Base-by-base conservation (phyloP, 2,797 vertebrate genomes). In the Esox masquinongy region DNA sequence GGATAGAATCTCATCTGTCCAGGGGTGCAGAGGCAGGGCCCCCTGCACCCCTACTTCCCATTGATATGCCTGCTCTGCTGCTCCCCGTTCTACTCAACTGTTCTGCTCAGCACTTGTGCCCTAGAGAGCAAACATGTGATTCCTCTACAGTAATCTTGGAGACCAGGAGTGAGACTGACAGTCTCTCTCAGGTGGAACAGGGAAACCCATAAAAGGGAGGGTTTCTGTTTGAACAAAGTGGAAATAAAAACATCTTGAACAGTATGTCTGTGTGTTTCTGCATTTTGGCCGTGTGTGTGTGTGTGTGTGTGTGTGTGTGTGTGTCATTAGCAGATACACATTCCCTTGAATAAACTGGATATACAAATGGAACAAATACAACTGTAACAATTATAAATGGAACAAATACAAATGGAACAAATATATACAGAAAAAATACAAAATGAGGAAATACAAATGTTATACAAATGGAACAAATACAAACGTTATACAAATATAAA, bases 201-300 rank as follows among this genome's bases (percentile, higher is more conserved):
- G 39, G 2, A 31, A 53, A 71, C 6, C 17, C 17, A 4, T 43
- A 70, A 22, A n/a, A 12, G 29, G 31, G 5, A 1, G 66, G 66
- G 1, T 17, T 39, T 34, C 66, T 19, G 66, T 36, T 64, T 26
- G 43, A 47, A 47, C 43, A 14, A 47, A 47, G 43, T 47, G 12
- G 43, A 11, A 47, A 47, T 47, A 12, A 14, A 47, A 47, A 47
- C 12, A 14, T 11, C 43, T 47, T 47, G n/a, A 64, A 64, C 12
- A 64, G 4, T 59, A 17, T 53, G 14, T 74, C 39, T 74, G 61
- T 66, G 72, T 66, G 72, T 74, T 36, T 68, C 26, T 49, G 73
- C 8, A 9, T 43, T 1, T 43, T 1, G 5, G 39, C 39, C 2
- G n/a, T 59, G 53, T 22, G 8, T 56, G 70, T 72, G 70, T 59